Base-by-base conservation (phyloP, 2,888 invertebrate species). In the Eulithis testata region DNA sequence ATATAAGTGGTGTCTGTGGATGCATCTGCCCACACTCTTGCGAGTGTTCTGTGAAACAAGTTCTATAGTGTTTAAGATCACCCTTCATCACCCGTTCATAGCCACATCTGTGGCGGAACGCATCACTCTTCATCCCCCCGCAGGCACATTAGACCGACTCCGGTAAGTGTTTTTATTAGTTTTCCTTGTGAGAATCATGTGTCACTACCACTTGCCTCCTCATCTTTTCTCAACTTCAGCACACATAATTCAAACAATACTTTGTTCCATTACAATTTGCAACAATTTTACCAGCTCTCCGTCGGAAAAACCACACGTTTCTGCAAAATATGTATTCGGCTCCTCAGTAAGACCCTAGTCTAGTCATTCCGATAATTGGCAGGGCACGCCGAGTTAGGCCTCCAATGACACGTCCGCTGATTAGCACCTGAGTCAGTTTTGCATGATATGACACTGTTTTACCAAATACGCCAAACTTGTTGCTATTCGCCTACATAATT, bases 51-150 rank as follows among this genome's bases (percentile, higher is more conserved):
- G 76, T 74, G 83, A 77, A 79, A 81, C 82, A 80, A 82, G 71
- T 74, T 73, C 76, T 74, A 69, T 87, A 87, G 85, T 85, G 79
- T 83, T 73, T 88, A 87, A 87, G 86, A 85, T 87, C 85, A 88
- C 81, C 86, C 83, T 76, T 74, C 81, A 80, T 75, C 76, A 72
- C 72, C 67, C 77, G 91, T 92, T 92, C 92, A 92, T 91, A 92
- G 91, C 85, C 91, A 91, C 87, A 60, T 73, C 76, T 81, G 91
- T 92, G 91, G 91, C 87, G 69, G 92, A 90, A 91, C 91, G 81
- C 68, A 51, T 76, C 86, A 81, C 72, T 76, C 77, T 54, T 72
- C 77, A 73, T 40, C 71, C 75, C 80, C 80, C 74, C 82, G n/a
- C 81, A 85, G 79, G 76, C 82, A 82, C 83, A 83, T 80, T 80